Percentiles rank a stretch among this genome's conserved stretches.
Conservation (phyloP, 2,888 invertebrate species). For the Abrostola tripartita region DNA sequence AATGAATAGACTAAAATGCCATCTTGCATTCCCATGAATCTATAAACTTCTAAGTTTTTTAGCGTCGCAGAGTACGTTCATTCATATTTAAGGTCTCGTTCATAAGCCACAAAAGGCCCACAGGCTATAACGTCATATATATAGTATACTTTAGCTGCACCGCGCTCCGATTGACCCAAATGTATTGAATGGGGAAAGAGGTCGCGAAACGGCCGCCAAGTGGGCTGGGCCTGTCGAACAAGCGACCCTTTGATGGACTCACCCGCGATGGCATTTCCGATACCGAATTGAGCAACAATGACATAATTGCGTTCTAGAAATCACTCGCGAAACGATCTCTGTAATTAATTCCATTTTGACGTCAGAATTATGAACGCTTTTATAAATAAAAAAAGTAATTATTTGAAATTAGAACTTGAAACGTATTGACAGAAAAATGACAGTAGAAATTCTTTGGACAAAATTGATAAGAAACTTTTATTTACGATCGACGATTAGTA, state of each 20-base stretch:
- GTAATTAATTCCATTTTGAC: background rate
- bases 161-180: conserved; percentile 72
- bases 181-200: conserved; percentile 67
- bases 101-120: conserved; percentile 36
- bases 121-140: conserved; percentile 35
- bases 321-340: background rate
- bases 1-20: background rate
- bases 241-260: conserved; percentile 64
- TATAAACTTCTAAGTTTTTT: conserved; percentile 16
- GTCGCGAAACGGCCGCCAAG: conserved; percentile 55
- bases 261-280: conserved; percentile 58
- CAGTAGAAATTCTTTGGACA: background rate
- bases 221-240: conserved; percentile 57
- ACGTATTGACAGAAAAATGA: background rate
- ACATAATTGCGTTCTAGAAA: conserved; percentile 30
- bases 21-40: conserved; percentile 6
- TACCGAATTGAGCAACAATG: conserved; percentile 31
- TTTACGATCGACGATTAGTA: no score
- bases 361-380: background rate
- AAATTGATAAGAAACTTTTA: no score
- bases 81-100: conserved; percentile 38
- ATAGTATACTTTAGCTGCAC: conserved; percentile 50
- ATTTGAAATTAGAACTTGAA: conserved; percentile 1
- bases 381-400: background rate
- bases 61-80: conserved; percentile 24